These are phyloP conservation scores for Dastarcus helophoroides DNA, from an alignment of 2,888 invertebrate genomes.

Conservation along the genomic window DNA sequence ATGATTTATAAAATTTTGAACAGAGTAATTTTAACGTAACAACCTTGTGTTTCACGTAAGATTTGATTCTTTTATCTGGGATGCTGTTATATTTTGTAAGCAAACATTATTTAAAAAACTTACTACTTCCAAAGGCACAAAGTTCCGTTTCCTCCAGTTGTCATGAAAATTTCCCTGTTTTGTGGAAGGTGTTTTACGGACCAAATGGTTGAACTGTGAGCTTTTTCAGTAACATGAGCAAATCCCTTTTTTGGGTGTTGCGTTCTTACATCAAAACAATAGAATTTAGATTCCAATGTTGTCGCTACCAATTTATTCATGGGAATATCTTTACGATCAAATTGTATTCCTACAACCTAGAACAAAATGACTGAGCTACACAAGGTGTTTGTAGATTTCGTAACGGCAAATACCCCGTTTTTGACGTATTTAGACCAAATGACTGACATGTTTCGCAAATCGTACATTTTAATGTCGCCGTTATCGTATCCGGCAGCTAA, in stretches of 20 bases:
- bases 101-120: constrained; percentile 36
- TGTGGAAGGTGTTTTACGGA: constrained; percentile 79
- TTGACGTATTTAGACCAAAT: constrained; percentile 87
- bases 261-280: constrained; percentile 80
- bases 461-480: constrained; percentile 90
- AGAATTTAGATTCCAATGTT: constrained; percentile 82
- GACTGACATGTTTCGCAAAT: constrained; percentile 69
- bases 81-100: no score
- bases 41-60: no score
- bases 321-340: constrained; percentile 84
- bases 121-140: constrained; percentile 93
- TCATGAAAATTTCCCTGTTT: constrained; percentile 85
- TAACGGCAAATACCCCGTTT: constrained; percentile 85
- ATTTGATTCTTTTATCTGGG: no score
- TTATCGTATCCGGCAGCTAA: constrained; percentile 93
- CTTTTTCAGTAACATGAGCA: constrained; percentile 46
- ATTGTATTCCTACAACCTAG: constrained; percentile 71
- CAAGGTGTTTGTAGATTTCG: no score
- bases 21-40: no score
- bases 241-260: constrained; percentile 82
- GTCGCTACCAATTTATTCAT: constrained; percentile 93
- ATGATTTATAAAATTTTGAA: no score
- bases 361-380: constrained; percentile 9
- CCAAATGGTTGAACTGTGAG: constrained; percentile 75
- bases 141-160: constrained; percentile 84